phyloP scores from a whole-genome alignment of 1,140 invertebrate genomes.

The Drosophila jambulina region DNA sequence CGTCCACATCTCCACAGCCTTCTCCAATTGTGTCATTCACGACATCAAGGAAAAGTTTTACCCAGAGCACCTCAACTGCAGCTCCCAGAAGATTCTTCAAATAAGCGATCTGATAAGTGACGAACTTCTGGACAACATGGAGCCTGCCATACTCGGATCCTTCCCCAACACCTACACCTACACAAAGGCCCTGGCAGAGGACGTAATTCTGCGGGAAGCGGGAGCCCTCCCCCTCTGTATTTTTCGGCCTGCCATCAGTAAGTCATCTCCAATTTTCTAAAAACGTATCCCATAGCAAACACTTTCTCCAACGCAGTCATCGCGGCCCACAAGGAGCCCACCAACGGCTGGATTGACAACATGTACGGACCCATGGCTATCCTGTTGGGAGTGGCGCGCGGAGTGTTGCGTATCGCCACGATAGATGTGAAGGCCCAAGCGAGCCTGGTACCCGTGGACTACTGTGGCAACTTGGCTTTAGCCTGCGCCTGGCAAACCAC shows the following conservation, averaged over 20 bases:
- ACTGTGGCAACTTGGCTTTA: constrained; percentile 91
- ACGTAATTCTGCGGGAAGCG: constrained; percentile 88
- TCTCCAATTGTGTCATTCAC: constrained; percentile 88
- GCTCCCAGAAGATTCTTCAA: constrained; percentile 88
- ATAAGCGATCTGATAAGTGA: constrained; percentile 86
- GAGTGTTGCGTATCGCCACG: constrained; percentile 88
- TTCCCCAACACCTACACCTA: constrained; percentile 94
- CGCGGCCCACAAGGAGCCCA: constrained; percentile 91
- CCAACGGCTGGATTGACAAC: constrained; percentile 94
- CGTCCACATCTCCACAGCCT: constrained; percentile 91
- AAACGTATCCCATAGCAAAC: background rate
- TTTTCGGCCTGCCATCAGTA: constrained; percentile 90
- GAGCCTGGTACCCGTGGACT: constrained; percentile 93
- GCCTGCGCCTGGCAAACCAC: constrained; percentile 89
- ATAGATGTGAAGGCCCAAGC: constrained; percentile 87
- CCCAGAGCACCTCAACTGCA: constrained; percentile 86
- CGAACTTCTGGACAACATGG: constrained; percentile 88
- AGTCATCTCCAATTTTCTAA: constrained; percentile 41
- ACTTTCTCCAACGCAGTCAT: constrained; percentile 87
- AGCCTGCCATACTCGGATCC: constrained; percentile 88
- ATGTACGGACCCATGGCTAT: constrained; percentile 94
- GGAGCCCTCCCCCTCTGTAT: constrained; percentile 89
- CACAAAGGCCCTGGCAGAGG: constrained; percentile 93
- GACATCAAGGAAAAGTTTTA: constrained; percentile 90
- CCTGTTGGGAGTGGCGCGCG: constrained; percentile 89